Evolutionary conservation across 2,888 invertebrate species (phyloP).

Genomic region (Aplocera efformata): DNA sequence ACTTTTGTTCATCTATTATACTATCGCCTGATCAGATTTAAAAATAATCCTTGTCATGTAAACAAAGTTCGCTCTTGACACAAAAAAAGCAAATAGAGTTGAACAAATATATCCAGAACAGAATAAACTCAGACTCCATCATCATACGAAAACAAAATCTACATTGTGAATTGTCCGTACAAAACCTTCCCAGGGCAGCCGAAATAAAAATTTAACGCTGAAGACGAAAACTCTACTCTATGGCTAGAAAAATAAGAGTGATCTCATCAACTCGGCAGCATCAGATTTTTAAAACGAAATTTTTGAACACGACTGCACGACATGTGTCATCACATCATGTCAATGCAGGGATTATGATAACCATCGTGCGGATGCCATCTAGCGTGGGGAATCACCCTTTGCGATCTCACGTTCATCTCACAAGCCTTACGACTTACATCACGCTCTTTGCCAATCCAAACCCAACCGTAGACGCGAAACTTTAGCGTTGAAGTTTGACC

Average conservation of each 20-base stretch:
- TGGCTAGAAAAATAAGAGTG: constrained; percentile 34
- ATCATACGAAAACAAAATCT: constrained; percentile 63
- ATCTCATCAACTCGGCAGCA: constrained; percentile 23
- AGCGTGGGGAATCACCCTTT: constrained; percentile 76
- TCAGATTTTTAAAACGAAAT: constrained; percentile 63
- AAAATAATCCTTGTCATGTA: constrained; percentile 41
- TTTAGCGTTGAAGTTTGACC: constrained; percentile 32
- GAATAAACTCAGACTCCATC: constrained; percentile 49
- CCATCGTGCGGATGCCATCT: constrained; percentile 77
- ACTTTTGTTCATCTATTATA: neutral
- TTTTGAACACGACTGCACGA: constrained; percentile 73
- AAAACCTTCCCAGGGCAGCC: constrained; percentile 57
- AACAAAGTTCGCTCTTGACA: constrained; percentile 54
- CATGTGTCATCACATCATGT: constrained; percentile 81
- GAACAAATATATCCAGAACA: constrained; percentile 44
- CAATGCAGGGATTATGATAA: constrained; percentile 80
- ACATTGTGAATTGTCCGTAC: constrained; percentile 65
- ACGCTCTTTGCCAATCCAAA: constrained; percentile 21
- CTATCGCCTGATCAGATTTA: constrained; percentile 21
- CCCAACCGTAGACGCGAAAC: constrained; percentile 28
- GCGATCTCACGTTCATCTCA: constrained; percentile 56
- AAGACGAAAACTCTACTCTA: constrained; percentile 36
- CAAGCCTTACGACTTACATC: constrained; percentile 47
- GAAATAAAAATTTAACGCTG: constrained; percentile 29
- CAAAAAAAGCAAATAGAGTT: constrained; percentile 48